Base-by-base conservation (phyloP, 1,140 invertebrate genomes). In the Notospermus geniculatus region DNA sequence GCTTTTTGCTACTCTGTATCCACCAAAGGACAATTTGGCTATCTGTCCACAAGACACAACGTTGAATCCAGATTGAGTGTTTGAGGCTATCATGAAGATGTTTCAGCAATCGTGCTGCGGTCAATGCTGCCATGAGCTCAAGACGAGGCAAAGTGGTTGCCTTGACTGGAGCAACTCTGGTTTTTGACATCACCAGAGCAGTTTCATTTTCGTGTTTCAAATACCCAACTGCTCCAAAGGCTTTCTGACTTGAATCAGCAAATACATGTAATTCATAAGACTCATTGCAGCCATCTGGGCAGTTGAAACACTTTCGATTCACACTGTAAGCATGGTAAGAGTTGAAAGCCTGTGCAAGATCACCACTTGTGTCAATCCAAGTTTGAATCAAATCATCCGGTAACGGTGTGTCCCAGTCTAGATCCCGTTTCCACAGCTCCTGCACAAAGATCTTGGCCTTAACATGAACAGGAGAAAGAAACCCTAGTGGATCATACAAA, bases 401-500 rank as follows among this genome's bases (percentile, higher is more conserved):
- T 25, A 74, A n/a, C 17, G 43, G 36, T 23, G 82, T 77, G 64
- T 84, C 82, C 81, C 82, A 84, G 50, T 70, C 73, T 9, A 79
- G 7, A 28, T 73, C 68, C 39, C 28, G 23, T 56, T 65, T 25
- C 80, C 81, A 84, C 17, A 83, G 39, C 57, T 72, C 50, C 71
- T 84, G 82, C 17, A 84, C 53, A 4, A 83, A 59, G 7, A 80
- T 69, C 70, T 84, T 84, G 28, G 70, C 69, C 15, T 58, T 61
- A 11, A 81, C 68, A 17, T 73, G 72, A 13, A 78, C 41, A 28
- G 82, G 79, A 28, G 69, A 63, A 11, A 82, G 22, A n/a, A 81
- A 63, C 23, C 81, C 82, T 19, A 82, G 63, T 15, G 82, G 82
- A 66, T 84, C 83, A 64, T 79, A 84, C 7, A 80, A 46, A 62